phyloP scores from a whole-genome alignment of 2,888 invertebrate species.

The Sinopyrophorus schimmeli region DNA sequence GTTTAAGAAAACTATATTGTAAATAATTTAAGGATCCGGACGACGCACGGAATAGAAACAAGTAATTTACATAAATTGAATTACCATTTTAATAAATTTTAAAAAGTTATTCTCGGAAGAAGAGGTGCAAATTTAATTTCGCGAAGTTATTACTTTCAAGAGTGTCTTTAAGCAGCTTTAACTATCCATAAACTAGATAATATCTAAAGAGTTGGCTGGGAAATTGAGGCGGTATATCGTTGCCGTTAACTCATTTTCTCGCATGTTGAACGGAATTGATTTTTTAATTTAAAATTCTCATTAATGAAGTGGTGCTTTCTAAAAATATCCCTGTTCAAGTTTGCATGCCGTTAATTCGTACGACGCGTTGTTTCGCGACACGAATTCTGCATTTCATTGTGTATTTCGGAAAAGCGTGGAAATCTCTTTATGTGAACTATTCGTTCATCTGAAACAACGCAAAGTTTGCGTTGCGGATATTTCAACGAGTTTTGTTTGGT shows the following conservation, averaged over 20 bases:
- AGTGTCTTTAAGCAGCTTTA: slow-evolving; percentile 16
- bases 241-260: slow-evolving; percentile 10
- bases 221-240: slow-evolving; percentile 1
- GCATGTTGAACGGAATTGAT: slow-evolving; percentile 9
- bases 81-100: slow-evolving; percentile 23
- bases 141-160: slow-evolving; percentile 15
- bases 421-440: slow-evolving; percentile 3
- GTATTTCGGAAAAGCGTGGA: not conserved
- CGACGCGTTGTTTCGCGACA: slow-evolving; percentile 3
- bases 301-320: slow-evolving; percentile 6
- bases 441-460: slow-evolving; percentile 7
- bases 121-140: slow-evolving; percentile 20
- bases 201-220: slow-evolving; percentile 8
- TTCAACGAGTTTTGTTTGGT: slow-evolving; percentile 9
- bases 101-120: slow-evolving; percentile 5
- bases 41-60: slow-evolving; percentile 12
- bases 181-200: slow-evolving; percentile 22
- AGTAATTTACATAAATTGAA: slow-evolving; percentile 24
- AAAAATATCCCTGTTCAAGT: no score
- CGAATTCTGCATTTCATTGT: slow-evolving; percentile 3
- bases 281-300: slow-evolving; percentile 5
- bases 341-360: no score
- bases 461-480: slow-evolving; percentile 8
- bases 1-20: slow-evolving; percentile 12
- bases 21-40: slow-evolving; percentile 14